These are phyloP conservation scores for Mus pahari DNA, from an alignment of 2,113 vertebrate genomes.

Conservation along the genomic window DNA sequence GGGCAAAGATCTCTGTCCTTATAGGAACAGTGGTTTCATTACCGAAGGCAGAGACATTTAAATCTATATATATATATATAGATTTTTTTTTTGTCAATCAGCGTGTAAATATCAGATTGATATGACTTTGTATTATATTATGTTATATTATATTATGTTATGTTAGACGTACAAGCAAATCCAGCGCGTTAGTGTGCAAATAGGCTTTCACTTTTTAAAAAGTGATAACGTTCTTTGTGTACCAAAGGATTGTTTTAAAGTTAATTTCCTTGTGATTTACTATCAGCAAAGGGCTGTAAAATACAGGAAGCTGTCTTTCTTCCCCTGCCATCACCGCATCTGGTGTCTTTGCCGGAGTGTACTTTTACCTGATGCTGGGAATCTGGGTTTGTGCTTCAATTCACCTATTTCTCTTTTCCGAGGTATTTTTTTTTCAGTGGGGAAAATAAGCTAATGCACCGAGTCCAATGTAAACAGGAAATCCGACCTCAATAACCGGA, in stretches of 20 bases:
- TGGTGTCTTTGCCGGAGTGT: not conserved
- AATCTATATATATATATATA: not conserved
- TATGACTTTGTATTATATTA: not conserved
- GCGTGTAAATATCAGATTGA: not conserved
- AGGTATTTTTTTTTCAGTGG: not conserved
- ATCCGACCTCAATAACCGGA: conserved; percentile 52
- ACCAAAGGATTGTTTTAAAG: not conserved
- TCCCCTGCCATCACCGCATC: not conserved
- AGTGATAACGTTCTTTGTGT: not conserved
- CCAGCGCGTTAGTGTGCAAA: not conserved
- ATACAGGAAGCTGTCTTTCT: not conserved
- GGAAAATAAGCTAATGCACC: conserved; percentile 47
- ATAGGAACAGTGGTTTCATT: not conserved
- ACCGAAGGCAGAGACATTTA: not conserved
- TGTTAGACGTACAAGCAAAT: not conserved
- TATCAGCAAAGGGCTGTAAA: not conserved
- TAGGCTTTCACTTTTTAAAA: not conserved
- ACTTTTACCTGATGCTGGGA: not conserved
- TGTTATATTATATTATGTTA: not conserved
- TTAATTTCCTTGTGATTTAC: not conserved
- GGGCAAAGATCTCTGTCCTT: not conserved
- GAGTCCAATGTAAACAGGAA: conserved; percentile 70
- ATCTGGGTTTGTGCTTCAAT: conserved; percentile 15
- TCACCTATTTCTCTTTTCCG: conserved; percentile 34
- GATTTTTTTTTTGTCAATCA: not conserved